Evolutionary conservation across 2,888 invertebrate genomes (phyloP).

Genomic region (Drosophila kuntzei): DNA sequence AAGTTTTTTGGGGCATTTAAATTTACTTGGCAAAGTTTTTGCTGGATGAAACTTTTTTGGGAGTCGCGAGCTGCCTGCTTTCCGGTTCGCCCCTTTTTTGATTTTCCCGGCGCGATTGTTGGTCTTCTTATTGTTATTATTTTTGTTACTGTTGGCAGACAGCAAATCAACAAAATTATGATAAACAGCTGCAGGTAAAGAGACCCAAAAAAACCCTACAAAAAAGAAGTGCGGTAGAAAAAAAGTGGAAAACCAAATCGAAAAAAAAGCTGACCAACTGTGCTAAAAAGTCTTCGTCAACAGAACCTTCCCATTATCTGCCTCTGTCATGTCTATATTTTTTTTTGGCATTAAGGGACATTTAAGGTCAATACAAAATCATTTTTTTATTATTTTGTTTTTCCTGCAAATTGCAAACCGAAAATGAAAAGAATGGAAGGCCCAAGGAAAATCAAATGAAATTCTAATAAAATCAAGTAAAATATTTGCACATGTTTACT

Average conservation of each 20-base stretch:
- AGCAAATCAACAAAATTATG: conserved; percentile 82
- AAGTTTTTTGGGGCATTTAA: conserved; percentile 64
- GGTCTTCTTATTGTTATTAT: conserved; percentile 55
- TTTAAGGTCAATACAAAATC: conserved; percentile 43
- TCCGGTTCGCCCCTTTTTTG: conserved; percentile 60
- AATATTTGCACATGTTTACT: conserved; percentile 78
- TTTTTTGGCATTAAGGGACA: conserved; percentile 58
- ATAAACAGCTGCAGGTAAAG: conserved; percentile 81
- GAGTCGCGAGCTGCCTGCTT: conserved; percentile 31
- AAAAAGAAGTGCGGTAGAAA: conserved; percentile 6
- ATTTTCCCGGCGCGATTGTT: conserved; percentile 47
- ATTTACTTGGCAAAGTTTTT: conserved; percentile 74
- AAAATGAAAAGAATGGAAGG: conserved; percentile 33
- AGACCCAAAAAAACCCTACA: conserved; percentile 40
- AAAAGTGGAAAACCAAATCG: conserved; percentile 44
- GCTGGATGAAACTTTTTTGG: conserved; percentile 49
- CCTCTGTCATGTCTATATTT: conserved; percentile 24
- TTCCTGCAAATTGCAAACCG: conserved; percentile 33
- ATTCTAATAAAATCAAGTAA: conserved; percentile 75
- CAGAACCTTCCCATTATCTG: neutral
- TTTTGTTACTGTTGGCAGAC: conserved; percentile 69
- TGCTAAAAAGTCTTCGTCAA: conserved; percentile 39
- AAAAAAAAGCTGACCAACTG: conserved; percentile 56
- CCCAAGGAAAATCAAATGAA: conserved; percentile 37
- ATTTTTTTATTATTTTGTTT: conserved; percentile 29